phyloP scores from a whole-genome alignment of 2,797 vertebrate species.

The Bufotes viridis region DNA sequence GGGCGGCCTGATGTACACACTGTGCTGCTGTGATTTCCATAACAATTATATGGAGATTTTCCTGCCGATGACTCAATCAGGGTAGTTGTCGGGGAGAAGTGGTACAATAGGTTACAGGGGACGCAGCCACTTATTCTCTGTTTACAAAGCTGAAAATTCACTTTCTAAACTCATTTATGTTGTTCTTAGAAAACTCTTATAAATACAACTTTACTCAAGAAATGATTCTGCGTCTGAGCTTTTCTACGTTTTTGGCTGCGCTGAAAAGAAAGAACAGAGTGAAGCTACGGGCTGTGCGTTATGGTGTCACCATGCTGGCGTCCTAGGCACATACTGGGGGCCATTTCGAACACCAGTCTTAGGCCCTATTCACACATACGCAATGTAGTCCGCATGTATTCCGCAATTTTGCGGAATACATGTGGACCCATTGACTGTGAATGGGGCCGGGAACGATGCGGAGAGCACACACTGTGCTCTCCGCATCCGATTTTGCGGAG shows the following conservation, averaged over 20 bases:
- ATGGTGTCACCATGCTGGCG: too few species aligned
- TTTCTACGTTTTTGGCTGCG: background rate
- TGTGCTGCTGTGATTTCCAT: conserved; percentile 47
- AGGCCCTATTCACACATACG: too few species aligned
- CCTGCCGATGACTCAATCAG: conserved; percentile 35
- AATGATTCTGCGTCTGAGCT: background rate
- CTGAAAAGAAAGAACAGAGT: background rate
- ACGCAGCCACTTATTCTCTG: conserved; percentile 16
- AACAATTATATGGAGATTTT: conserved; percentile 47
- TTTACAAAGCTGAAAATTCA: conserved; percentile 9
- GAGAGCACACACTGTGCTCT: too few species aligned
- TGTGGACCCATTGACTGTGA: too few species aligned
- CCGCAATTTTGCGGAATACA: too few species aligned
- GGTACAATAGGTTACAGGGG: conserved; percentile 43
- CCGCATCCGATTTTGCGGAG: too few species aligned
- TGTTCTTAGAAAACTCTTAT: background rate
- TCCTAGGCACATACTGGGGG: background rate
- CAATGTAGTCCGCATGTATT: too few species aligned
- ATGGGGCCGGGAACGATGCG: too few species aligned
- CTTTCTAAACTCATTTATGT: background rate
- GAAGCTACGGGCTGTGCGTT: background rate
- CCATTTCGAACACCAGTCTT: too few species aligned
- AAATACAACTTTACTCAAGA: background rate
- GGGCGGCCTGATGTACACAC: background rate
- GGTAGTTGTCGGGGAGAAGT: conserved; percentile 13